A percentile compares a stretch with the other conserved stretches of the same genome.
Evolutionary conservation across 2,113 vertebrate genomes (phyloP).

Genomic region (Sylvilagus bachmani): DNA sequence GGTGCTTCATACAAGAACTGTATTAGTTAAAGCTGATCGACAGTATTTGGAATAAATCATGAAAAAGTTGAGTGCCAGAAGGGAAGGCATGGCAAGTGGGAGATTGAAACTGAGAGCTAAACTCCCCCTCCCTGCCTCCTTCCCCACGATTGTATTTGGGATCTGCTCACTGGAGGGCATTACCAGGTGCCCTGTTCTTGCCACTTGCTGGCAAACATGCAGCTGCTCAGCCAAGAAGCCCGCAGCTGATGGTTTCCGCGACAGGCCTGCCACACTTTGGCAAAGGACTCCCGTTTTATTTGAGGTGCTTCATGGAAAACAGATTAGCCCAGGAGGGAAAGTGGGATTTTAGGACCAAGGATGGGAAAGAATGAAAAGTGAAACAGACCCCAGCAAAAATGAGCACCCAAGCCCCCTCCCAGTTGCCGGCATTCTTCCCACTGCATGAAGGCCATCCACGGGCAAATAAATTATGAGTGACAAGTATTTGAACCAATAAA

Average conservation of each 20-base stretch:
- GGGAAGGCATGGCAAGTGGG: constrained; percentile 78
- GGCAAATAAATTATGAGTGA: constrained; percentile 99
- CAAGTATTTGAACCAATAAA: constrained; percentile 99
- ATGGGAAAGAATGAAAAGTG: constrained; percentile 70
- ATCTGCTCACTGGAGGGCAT: constrained; percentile 67
- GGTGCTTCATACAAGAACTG: constrained; percentile 91
- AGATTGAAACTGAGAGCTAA: constrained; percentile 80
- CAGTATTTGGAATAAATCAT: constrained; percentile 90
- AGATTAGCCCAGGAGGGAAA: constrained; percentile 77
- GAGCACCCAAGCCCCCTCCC: constrained; percentile 79
- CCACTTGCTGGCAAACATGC: background rate
- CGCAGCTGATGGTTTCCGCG: background rate
- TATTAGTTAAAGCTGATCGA: constrained; percentile 91
- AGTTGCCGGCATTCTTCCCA: constrained; percentile 85
- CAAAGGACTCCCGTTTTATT: constrained; percentile 41
- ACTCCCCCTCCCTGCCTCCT: background rate
- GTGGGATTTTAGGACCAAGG: constrained; percentile 64
- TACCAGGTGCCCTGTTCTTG: constrained; percentile 64
- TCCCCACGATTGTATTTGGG: background rate
- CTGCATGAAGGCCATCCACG: constrained; percentile 93
- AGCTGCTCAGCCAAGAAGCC: constrained; percentile 56
- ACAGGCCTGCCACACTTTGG: constrained; percentile 56
- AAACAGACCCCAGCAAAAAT: constrained; percentile 72
- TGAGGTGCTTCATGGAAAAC: constrained; percentile 79
- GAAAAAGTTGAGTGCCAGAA: constrained; percentile 88